Evolutionary conservation across 2,888 invertebrate species (phyloP).

Genomic region (Parascotia fuliginaria): DNA sequence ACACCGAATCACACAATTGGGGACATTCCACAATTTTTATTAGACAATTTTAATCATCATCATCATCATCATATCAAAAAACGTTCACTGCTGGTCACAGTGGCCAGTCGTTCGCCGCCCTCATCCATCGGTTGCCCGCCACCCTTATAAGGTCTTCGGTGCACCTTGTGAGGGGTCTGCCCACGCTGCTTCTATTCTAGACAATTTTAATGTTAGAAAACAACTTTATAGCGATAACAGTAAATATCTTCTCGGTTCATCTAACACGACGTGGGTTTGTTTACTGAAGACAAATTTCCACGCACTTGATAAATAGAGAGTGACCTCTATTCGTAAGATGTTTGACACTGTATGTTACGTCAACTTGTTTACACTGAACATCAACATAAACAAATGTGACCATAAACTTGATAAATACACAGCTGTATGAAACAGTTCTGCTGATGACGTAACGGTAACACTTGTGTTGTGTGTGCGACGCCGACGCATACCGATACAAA

Average conservation of each 20-base stretch:
- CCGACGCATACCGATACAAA: constrained; percentile 10
- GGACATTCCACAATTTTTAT: background rate
- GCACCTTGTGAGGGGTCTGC: no score
- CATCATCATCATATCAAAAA: no score
- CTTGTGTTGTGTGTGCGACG: constrained; percentile 20
- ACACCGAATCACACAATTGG: background rate
- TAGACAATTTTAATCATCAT: constrained; percentile 1
- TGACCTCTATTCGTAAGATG: constrained; percentile 39
- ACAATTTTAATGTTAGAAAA: constrained; percentile 7
- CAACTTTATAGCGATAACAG: constrained; percentile 10
- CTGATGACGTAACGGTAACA: constrained; percentile 35
- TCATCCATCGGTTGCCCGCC: no score
- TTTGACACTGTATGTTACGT: constrained; percentile 36
- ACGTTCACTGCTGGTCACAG: no score
- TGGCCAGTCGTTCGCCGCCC: no score
- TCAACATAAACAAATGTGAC: constrained; percentile 55
- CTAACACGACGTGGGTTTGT: constrained; percentile 22
- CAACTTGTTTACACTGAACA: constrained; percentile 41
- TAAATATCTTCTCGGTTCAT: constrained; percentile 15
- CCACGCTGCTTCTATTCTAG: background rate
- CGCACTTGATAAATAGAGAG: constrained; percentile 41
- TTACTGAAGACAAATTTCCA: constrained; percentile 32
- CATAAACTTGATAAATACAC: constrained; percentile 54
- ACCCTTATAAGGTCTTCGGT: no score
- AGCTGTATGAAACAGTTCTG: constrained; percentile 32